phyloP scores from a whole-genome alignment of 2,797 vertebrate genomes.

The Artibeus lituratus region DNA sequence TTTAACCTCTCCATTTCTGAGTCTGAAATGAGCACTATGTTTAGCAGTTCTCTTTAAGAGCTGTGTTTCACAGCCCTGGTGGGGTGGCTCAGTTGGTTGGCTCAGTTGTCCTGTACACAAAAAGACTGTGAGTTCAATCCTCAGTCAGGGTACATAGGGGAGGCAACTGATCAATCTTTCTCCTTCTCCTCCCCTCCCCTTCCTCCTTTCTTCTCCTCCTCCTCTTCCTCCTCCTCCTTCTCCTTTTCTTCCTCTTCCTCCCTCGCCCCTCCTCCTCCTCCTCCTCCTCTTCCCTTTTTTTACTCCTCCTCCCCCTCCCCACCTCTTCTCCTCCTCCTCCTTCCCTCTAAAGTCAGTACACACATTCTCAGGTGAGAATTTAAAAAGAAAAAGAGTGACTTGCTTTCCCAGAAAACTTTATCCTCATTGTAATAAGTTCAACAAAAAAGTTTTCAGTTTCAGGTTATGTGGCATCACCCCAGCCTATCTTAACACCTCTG shows the following conservation, averaged over 20 bases:
- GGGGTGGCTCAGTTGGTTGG: too few species aligned
- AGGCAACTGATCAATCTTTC: too few species aligned
- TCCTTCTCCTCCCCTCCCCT: too few species aligned
- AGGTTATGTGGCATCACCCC: not conserved
- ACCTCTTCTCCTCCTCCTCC: too few species aligned
- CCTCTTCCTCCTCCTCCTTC: too few species aligned
- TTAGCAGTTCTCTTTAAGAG: not conserved
- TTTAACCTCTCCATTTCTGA: not conserved
- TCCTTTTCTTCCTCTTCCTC: too few species aligned
- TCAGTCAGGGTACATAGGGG: too few species aligned
- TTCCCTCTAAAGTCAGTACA: not conserved
- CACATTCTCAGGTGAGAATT: not conserved
- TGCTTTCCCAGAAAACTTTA: not conserved
- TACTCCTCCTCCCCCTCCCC: too few species aligned
- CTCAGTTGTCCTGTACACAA: too few species aligned
- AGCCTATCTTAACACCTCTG: not conserved
- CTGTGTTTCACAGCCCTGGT: not conserved
- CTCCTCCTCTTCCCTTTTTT: not conserved
- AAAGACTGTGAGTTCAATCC: too few species aligned
- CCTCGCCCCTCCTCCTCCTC: too few species aligned
- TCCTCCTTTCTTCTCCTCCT: too few species aligned
- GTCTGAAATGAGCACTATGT: not conserved
- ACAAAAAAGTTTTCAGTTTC: not conserved
- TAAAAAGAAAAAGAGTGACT: not conserved
- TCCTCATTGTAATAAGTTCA: not conserved